Base-by-base conservation (phyloP, 2,113 vertebrate species). In the Zosterops borbonicus region DNA sequence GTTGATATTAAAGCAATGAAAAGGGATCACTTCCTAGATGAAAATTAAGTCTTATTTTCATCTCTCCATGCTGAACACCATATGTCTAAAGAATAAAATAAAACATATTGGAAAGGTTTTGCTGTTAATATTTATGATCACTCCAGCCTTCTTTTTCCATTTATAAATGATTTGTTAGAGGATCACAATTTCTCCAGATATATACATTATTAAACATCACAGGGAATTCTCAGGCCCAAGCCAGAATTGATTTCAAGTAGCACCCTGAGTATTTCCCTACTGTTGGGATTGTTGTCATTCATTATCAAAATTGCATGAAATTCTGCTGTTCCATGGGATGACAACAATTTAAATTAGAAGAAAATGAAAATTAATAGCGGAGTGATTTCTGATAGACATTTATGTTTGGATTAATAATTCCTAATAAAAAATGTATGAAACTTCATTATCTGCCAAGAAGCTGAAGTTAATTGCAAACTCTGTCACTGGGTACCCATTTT, bases 261-360 rank as follows among this genome's bases (percentile, higher is more conserved):
- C 46, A 76, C 59, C 65, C 42, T 25, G 14, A 85, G 42, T 64
- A 60, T 84, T 92, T 95, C 77, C 68, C 52, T 75, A 56, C 50
- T 67, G 21, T 71, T 79, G 47, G 47, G 44, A 77, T 90, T 39
- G 37, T 39, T 39, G 47, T 70, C 85, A 95, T 83, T 94, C 84
- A 90, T 95, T 87, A 96, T 80, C 82, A 95, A 94, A 95, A 91
- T 70, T 91, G 90, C 84, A 91, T 94, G 84, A 95, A 95, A 95
- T 88, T 97, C 70, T 94, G 85, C 68, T 90, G 82, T 91, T 94
- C 79, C 67, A 86, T 74, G 80, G 18, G 77, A 89, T 68, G 75
- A 93, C 87, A 91, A 94, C 89, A 94, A 93, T 91, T 94, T 90
- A 88, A 95, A 95, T 92, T 64, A 92, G 64, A 88, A 86, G 20